Percentiles rank a stretch among this genome's conserved stretches.
These are phyloP conservation scores for Falco punctatus DNA, from an alignment of 2,113 vertebrate species.

Conservation along the genomic window DNA sequence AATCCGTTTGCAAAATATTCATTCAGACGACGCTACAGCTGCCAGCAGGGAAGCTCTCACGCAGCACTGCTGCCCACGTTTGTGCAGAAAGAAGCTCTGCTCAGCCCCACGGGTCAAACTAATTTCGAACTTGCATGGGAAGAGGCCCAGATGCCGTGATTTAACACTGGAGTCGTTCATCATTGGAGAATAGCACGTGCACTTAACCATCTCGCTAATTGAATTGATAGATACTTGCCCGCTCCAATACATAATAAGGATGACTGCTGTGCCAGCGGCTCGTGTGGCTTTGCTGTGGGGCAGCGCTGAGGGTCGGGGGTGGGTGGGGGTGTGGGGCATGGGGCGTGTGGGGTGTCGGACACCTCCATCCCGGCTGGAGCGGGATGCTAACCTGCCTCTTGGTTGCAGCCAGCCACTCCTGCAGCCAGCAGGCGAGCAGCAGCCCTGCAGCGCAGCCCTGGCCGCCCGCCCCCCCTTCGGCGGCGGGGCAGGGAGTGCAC, in stretches of 20 bases:
- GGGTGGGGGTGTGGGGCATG: fast-evolving
- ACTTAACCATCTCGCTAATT: background rate
- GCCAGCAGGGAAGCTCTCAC: background rate
- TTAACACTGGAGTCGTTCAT: background rate
- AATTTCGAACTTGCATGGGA: fast-evolving
- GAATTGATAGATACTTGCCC: background rate
- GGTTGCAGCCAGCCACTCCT: background rate
- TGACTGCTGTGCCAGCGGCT: fast-evolving
- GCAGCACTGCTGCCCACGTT: fast-evolving
- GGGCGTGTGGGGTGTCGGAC: fast-evolving
- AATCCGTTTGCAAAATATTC: background rate
- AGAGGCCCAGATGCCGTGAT: background rate
- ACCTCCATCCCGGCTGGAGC: background rate
- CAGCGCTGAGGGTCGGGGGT: background rate
- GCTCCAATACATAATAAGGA: fast-evolving
- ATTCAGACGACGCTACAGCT: background rate
- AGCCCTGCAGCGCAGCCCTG: background rate
- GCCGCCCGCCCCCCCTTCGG: fast-evolving
- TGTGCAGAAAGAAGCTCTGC: background rate
- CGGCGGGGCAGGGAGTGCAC: background rate
- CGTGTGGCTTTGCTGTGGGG: background rate
- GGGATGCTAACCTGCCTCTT: background rate
- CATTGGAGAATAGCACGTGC: fast-evolving
- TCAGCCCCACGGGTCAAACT: background rate
- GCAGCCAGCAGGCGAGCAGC: background rate